Evolutionary conservation across 2,888 invertebrate species (phyloP), one percentile per base, ranked within the genome.

Genomic region (Rhopalosiphum nymphaeae): DNA sequence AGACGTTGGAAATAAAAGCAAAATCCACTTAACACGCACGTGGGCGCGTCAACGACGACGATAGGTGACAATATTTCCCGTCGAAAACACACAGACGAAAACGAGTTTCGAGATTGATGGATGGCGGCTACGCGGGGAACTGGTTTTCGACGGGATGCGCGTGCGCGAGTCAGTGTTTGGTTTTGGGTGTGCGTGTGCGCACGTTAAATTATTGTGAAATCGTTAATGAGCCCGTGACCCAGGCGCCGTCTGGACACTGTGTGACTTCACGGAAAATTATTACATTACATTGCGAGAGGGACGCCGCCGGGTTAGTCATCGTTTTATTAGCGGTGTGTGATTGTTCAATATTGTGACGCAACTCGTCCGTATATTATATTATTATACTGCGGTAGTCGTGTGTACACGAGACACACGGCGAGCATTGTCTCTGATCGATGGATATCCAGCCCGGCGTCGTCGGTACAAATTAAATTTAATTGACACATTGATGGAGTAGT

Each of bases 401-500:
- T 36, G 21, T 36, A 21, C 10, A 11, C 90, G 25, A 16, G 46
- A 49, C n/a, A 49, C 49, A 53, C 67, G 92, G 56, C 87, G 88
- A 56, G 49, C 53, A 57, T 67, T 91, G 61, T 94, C 85, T 36
- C 94, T 94, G 94, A 94, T 94, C 91, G 94, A 94, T 94, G 94
- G 93, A 94, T 78, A 36, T 78, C 53, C 87, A 10, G 7, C 13
- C n/a, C 87, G 78, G 29, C 93, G 89, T 36, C 85, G 85, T 53
- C 89, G 53, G 86, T 84, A 94, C 94, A 94, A 94, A 94, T 94
- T 94, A 94, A 94, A 94, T 94, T 94, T 94, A 94, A 94, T 94
- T 94, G 94, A 94, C 94, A 94, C 61, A 94, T 94, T 94, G 94
- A 94, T 94, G 94, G 94, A 94, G 94, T 94, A 90, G 85, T 44